Evolutionary conservation across 2,888 invertebrate genomes (phyloP).

Genomic region (Lasiommata megera): DNA sequence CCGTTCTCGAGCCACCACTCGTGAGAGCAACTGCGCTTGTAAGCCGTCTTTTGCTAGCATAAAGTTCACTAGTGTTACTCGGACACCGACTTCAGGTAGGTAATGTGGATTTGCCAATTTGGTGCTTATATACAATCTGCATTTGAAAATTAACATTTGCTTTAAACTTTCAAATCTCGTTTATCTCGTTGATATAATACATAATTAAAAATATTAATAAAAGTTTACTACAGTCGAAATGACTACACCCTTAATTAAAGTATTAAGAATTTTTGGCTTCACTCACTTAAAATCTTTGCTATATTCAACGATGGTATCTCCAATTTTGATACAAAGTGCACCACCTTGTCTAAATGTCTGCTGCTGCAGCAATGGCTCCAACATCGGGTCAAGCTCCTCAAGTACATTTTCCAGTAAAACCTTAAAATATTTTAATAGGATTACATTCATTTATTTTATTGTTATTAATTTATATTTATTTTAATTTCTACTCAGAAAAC

Average conservation of each 20-base stretch:
- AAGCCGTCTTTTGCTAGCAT: conserved; percentile 95
- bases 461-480: no score
- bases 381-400: conserved; percentile 94
- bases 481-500: no score
- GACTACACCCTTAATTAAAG: no score
- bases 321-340: conserved; percentile 92
- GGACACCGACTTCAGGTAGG: conserved; percentile 95
- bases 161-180: no score
- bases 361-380: conserved; percentile 94
- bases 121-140: conserved; percentile 94
- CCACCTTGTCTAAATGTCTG: conserved; percentile 96
- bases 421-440: conserved; percentile 42
- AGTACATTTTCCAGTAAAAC: conserved; percentile 94
- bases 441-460: no score
- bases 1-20: conserved; percentile 94
- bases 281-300: conserved; percentile 89
- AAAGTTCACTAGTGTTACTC: conserved; percentile 94
- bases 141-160: neutral
- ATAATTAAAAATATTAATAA: no score
- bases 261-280: neutral
- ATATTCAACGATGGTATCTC: conserved; percentile 95
- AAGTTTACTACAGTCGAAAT: no score
- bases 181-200: no score
- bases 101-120: conserved; percentile 97
- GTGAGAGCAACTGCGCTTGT: conserved; percentile 93